phyloP scores from a whole-genome alignment of 2,797 vertebrate genomes.

The Leptoclinus maculatus region DNA sequence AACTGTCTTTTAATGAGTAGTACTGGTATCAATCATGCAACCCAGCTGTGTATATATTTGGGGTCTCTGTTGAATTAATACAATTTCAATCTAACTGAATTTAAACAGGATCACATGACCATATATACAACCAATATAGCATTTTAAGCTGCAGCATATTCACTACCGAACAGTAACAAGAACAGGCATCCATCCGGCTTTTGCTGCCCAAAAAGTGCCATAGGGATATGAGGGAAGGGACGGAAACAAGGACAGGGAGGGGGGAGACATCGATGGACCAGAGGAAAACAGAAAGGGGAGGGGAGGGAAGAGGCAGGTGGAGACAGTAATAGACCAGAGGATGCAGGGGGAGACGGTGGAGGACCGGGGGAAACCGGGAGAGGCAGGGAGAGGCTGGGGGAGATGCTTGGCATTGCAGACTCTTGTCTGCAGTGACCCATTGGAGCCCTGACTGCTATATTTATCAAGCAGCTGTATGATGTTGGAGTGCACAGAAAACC shows the following conservation, averaged over 20 bases:
- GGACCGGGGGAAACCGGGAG: slow-evolving; percentile 33
- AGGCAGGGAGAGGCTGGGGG: slow-evolving; percentile 40
- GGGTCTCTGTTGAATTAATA: not conserved
- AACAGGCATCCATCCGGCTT: not conserved
- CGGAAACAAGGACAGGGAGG: slow-evolving; percentile 13
- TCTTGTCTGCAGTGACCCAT: slow-evolving; percentile 48
- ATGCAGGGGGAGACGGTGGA: not conserved
- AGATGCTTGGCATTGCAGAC: slow-evolving; percentile 62
- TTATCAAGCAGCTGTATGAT: slow-evolving; percentile 61
- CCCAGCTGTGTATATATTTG: not conserved
- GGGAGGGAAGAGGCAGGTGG: slow-evolving; percentile 4
- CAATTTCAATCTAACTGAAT: not conserved
- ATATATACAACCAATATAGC: not conserved
- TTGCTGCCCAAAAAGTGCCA: slow-evolving; percentile 2
- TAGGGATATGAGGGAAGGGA: not conserved
- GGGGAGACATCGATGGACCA: slow-evolving; percentile 5
- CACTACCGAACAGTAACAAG: not conserved
- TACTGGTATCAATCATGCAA: not conserved
- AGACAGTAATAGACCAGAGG: slow-evolving; percentile 3
- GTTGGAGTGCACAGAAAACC: slow-evolving; percentile 15
- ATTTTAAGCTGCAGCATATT: not conserved
- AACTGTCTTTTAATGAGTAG: not conserved
- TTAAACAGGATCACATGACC: not conserved
- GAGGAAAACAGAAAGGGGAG: slow-evolving; percentile 5
- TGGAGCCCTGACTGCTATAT: slow-evolving; percentile 55